Conservation (phyloP, 2,888 invertebrate species). For the Hydraecia micacea region DNA sequence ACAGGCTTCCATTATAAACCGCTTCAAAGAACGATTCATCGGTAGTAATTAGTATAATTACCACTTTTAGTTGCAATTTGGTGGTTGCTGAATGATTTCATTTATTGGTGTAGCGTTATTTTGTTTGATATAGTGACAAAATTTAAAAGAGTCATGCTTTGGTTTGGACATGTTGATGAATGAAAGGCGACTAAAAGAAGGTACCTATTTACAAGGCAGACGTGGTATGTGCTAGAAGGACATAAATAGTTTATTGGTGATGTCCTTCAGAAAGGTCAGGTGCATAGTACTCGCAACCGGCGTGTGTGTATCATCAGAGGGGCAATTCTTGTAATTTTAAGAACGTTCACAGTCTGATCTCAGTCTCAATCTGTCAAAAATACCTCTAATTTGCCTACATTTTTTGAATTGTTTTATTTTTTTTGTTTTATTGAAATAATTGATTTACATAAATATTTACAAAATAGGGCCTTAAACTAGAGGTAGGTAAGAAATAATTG, state of each 20-base stretch:
- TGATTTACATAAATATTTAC: too few relatives aligned
- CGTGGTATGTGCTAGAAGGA: background rate
- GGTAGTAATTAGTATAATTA: slow-evolving; percentile 43
- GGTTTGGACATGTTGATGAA: background rate
- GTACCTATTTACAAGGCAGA: background rate
- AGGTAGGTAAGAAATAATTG: too few relatives aligned
- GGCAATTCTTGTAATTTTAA: too few relatives aligned
- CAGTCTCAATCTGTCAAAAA: too few relatives aligned
- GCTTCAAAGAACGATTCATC: slow-evolving; percentile 47
- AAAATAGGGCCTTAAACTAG: too few relatives aligned
- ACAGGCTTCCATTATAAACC: slow-evolving; percentile 45
- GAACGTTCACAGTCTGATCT: too few relatives aligned
- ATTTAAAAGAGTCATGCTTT: background rate
- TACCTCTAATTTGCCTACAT: too few relatives aligned
- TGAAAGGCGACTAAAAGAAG: background rate
- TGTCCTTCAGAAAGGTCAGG: background rate
- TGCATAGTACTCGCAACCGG: background rate
- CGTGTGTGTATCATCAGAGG: background rate
- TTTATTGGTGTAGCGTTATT: background rate
- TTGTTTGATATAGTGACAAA: background rate
- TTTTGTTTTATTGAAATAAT: too few relatives aligned
- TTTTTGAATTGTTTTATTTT: too few relatives aligned
- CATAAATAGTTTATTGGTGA: background rate
- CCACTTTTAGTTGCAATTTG: slow-evolving; percentile 45
- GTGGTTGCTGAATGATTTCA: slow-evolving; percentile 1